Percentiles rank a stretch among this genome's conserved stretches.
phyloP scores from a whole-genome alignment of 2,797 vertebrate species.

The Graptemys geographica region DNA sequence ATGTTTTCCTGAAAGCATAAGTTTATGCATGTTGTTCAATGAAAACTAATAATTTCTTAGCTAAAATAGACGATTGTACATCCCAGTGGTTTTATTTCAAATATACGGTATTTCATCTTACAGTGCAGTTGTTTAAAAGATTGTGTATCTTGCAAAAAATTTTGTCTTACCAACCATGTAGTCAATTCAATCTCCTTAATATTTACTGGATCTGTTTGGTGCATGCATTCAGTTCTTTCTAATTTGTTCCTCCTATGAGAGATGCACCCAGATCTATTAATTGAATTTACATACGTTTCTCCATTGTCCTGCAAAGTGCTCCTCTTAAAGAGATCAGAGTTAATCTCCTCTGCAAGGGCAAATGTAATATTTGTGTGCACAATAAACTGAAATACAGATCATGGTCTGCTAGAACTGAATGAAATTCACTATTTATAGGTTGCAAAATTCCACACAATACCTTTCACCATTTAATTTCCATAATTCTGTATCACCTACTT shows the following conservation, averaged over 20 bases:
- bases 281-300: conserved; percentile 15
- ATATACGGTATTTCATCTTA: not conserved
- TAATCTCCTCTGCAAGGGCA: conserved; percentile 7
- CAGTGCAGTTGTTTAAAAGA: conserved; percentile 6
- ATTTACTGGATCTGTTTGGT: conserved; percentile 46
- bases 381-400: conserved; percentile 23
- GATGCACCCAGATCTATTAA: conserved; percentile 7
- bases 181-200: conserved; percentile 51
- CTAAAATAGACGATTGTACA: not conserved
- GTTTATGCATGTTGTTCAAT: not conserved
- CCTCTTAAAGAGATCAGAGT: conserved; percentile 22
- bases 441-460: not conserved
- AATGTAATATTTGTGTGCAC: not conserved
- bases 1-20: not conserved
- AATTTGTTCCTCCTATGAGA: conserved; percentile 33
- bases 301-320: conserved; percentile 11
- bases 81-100: not conserved
- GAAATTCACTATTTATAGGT: not conserved
- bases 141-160: not conserved
- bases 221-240: conserved; percentile 37
- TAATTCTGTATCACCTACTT: conserved; percentile 6
- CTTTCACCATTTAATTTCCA: conserved; percentile 24
- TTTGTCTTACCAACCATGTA: conserved; percentile 26
- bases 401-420: not conserved
- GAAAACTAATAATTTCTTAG: not conserved